Evolutionary conservation across 2,888 invertebrate species (phyloP).

Genomic region (Thumatha senex): DNA sequence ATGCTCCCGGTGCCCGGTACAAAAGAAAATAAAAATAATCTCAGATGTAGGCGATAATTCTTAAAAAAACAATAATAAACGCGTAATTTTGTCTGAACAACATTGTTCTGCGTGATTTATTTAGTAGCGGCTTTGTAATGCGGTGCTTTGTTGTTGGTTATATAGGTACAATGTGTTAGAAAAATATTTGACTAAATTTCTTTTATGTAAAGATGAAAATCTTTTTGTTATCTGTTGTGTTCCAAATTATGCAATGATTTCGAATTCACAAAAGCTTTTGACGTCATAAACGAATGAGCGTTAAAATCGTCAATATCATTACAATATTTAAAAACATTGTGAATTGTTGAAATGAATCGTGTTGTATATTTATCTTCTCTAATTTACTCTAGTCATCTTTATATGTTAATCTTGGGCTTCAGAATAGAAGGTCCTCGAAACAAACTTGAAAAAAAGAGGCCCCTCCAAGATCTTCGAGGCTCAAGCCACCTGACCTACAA

Average conservation of each 20-base stretch:
- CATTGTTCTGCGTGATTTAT: conserved; percentile 62
- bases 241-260: conserved; percentile 1
- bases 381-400: too few species aligned
- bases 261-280: not conserved
- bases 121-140: conserved; percentile 43
- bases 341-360: not conserved
- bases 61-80: conserved; percentile 71
- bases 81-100: conserved; percentile 58
- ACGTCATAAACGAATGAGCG: not conserved
- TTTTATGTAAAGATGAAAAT: conserved; percentile 8
- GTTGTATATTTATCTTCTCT: not conserved
- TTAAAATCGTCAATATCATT: not conserved
- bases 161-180: conserved; percentile 21
- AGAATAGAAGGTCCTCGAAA: not conserved
- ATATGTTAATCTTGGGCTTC: too few species aligned
- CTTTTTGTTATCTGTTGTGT: conserved; percentile 9
- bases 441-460: too few species aligned
- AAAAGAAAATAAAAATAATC: conserved; percentile 64
- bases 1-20: conserved; percentile 64
- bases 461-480: too few species aligned
- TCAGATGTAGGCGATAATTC: conserved; percentile 73
- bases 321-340: too few species aligned
- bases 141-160: conserved; percentile 36
- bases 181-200: conserved; percentile 24
- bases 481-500: too few species aligned